A percentile compares a stretch with the other conserved stretches of the same genome.
These are phyloP conservation scores for Zophobas morio DNA, from an alignment of 1,140 invertebrate genomes.

Conservation along the genomic window DNA sequence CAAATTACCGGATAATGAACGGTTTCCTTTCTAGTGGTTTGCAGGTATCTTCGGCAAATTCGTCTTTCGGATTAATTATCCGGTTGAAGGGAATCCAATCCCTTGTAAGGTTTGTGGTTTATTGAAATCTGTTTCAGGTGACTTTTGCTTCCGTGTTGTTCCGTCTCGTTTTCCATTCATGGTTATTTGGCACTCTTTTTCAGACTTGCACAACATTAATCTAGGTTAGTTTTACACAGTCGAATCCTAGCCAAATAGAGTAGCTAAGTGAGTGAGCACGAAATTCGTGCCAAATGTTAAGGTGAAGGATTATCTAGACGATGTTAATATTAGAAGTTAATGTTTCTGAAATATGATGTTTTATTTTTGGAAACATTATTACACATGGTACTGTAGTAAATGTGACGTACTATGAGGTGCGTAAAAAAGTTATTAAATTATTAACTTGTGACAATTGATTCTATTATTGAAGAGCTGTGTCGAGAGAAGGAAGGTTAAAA, in stretches of 20 bases:
- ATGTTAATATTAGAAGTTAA: neutral
- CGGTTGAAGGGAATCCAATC: neutral
- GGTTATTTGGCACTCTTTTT: slow-evolving; percentile 16
- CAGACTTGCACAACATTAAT: slow-evolving; percentile 28
- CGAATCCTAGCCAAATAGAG: slow-evolving; percentile 8
- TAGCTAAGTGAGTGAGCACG: slow-evolving; percentile 5
- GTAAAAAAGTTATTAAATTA: slow-evolving; percentile 14
- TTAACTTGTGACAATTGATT: slow-evolving; percentile 1
- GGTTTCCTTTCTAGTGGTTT: too few relatives aligned
- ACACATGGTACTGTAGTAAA: too few relatives aligned
- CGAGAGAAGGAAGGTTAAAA: neutral
- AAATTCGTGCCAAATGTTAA: slow-evolving; percentile 17
- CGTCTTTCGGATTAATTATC: too few relatives aligned
- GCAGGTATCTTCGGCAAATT: too few relatives aligned
- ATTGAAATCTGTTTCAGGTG: slow-evolving; percentile 7
- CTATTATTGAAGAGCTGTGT: neutral
- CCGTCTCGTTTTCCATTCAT: slow-evolving; percentile 16
- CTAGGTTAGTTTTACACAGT: slow-evolving; percentile 32
- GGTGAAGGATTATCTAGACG: slow-evolving; percentile 3
- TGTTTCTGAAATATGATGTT: neutral
- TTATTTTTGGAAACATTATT: too few relatives aligned
- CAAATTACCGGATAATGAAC: neutral
- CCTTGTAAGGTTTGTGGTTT: neutral
- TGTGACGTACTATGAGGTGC: neutral
- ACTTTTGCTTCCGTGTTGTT: slow-evolving; percentile 1